A percentile compares a stretch with the other conserved stretches of the same genome.
Evolutionary conservation across 2,797 vertebrate genomes (phyloP).

Genomic region (Lindbergichthys nudifrons): DNA sequence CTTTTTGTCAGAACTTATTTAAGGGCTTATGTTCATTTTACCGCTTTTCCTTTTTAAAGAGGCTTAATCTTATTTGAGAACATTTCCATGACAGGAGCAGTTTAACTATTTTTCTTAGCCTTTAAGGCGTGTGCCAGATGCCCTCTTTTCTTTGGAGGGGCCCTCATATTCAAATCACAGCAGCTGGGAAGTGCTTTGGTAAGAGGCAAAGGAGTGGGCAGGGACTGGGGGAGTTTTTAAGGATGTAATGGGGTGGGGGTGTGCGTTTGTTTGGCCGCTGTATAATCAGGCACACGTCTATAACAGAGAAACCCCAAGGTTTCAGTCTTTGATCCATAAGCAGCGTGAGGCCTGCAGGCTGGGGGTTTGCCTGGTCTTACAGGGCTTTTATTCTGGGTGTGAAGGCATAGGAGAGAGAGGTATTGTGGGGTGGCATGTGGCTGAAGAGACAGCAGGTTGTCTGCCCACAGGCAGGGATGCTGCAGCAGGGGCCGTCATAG

Average conservation of each 20-base stretch:
- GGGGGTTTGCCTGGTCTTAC: slow-evolving; percentile 46
- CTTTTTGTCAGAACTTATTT: slow-evolving; percentile 47
- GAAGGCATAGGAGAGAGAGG: slow-evolving; percentile 23
- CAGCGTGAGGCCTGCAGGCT: slow-evolving; percentile 52
- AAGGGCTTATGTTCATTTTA: slow-evolving; percentile 50
- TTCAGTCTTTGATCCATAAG: slow-evolving; percentile 65
- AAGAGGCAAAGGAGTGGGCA: slow-evolving; percentile 62
- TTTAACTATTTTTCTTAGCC: slow-evolving; percentile 57
- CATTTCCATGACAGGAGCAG: slow-evolving; percentile 68
- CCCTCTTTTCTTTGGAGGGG: slow-evolving; percentile 78
- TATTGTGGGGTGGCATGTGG: slow-evolving; percentile 58
- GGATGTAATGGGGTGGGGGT: slow-evolving; percentile 63
- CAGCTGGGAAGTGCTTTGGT: slow-evolving; percentile 82
- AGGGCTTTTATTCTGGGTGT: slow-evolving; percentile 43
- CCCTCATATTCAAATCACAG: slow-evolving; percentile 80
- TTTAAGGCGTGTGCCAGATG: slow-evolving; percentile 82
- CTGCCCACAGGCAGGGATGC: slow-evolving; percentile 66
- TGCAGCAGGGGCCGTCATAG: slow-evolving; percentile 56
- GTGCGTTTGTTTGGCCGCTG: slow-evolving; percentile 61
- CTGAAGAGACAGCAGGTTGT: slow-evolving; percentile 74
- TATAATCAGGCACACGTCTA: slow-evolving; percentile 82
- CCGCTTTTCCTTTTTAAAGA: slow-evolving; percentile 50
- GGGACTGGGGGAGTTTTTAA: slow-evolving; percentile 66
- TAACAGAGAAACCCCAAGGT: slow-evolving; percentile 66
- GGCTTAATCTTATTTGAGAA: slow-evolving; percentile 67